Percentiles rank a stretch among this genome's conserved stretches.
Conservation (phyloP, 2,797 vertebrate genomes). For the Pangasius macronema region DNA sequence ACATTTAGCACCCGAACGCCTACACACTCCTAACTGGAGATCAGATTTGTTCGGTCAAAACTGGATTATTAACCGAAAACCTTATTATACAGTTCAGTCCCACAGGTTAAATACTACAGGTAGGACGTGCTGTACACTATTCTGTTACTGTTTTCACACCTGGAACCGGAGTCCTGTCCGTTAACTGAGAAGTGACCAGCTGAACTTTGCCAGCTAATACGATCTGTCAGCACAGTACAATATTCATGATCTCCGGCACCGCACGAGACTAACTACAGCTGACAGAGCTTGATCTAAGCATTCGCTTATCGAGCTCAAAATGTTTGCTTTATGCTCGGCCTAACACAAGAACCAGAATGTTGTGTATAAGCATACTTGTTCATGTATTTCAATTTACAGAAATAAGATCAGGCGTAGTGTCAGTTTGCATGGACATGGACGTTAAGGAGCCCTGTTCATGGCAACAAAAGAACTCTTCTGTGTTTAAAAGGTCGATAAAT, state of each 20-base stretch:
- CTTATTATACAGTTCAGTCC: slow-evolving; percentile 1
- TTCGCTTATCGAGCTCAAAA: slow-evolving; percentile 20
- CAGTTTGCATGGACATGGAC: not conserved
- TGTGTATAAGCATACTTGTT: not conserved
- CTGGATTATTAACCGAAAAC: not conserved
- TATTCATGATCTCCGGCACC: slow-evolving; percentile 54
- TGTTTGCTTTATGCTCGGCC: not conserved
- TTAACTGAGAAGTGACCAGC: slow-evolving; percentile 51
- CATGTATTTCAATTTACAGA: not conserved
- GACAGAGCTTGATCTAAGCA: slow-evolving; percentile 27
- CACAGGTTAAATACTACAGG: slow-evolving; percentile 25
- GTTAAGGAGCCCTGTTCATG: not conserved
- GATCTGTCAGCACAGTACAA: slow-evolving; percentile 52
- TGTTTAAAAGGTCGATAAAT: slow-evolving; percentile 31
- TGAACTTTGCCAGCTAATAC: slow-evolving; percentile 55
- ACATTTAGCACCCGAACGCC: not conserved
- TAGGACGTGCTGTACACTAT: slow-evolving; percentile 20
- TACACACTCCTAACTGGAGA: not conserved
- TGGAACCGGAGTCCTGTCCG: slow-evolving; percentile 48
- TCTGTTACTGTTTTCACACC: slow-evolving; percentile 48
- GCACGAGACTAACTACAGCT: slow-evolving; percentile 52
- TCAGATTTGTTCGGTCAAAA: not conserved
- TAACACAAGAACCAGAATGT: slow-evolving; percentile 5
- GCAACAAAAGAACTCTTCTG: slow-evolving; percentile 22
- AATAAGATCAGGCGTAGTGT: slow-evolving; percentile 16